Evolutionary conservation across 2,888 invertebrate genomes (phyloP), one percentile per base, ranked within the genome.

Genomic region (Liopterus haemorrhoidalis): DNA sequence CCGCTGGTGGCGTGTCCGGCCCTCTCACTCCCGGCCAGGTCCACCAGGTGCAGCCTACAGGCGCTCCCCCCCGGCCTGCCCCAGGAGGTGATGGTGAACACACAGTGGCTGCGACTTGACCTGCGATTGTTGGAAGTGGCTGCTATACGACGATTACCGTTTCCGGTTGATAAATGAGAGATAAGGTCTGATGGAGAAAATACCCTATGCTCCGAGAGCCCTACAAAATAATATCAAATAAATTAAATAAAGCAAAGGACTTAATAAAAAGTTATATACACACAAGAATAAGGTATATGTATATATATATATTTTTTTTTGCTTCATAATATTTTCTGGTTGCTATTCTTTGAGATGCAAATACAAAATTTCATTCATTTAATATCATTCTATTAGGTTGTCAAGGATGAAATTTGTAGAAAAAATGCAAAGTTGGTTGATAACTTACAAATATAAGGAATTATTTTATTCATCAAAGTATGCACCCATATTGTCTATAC

Each of bases 101-200:
- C 72, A 1, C 85, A 82, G 65, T 85, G 85, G 38, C 83, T 83
- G 9, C 85, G 70, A 46, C 83, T 83, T 16, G 85, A 85, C 42
- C 74, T 73, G 9, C 76, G 72, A 65, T 88, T 86, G 36, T 81
- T 77, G 35, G 76, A 71, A 1, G 86, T 87, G 22, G 82, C 75
- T 1, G 85, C 85, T 9, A 82, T 81, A 53, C 78, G 77, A 12
- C 87, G 69, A 9, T 76, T 71, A 27, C 69, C 69, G 11, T 77
- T 75, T 1, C 84, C 84, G 51, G 73, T 73, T 42, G 70, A 68
- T 47, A 84, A 73, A 57, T 79, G 70, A 16, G 74, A 66, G 53
- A 79, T 65, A 15, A 84, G 71, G 36, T 73, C 70, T 21, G 69
- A 69, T 40, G 75, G 69, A 57, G 75, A 75, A 21, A 64, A 65